Conservation (phyloP, 2,797 vertebrate genomes). For the Crax fasciolata region DNA sequence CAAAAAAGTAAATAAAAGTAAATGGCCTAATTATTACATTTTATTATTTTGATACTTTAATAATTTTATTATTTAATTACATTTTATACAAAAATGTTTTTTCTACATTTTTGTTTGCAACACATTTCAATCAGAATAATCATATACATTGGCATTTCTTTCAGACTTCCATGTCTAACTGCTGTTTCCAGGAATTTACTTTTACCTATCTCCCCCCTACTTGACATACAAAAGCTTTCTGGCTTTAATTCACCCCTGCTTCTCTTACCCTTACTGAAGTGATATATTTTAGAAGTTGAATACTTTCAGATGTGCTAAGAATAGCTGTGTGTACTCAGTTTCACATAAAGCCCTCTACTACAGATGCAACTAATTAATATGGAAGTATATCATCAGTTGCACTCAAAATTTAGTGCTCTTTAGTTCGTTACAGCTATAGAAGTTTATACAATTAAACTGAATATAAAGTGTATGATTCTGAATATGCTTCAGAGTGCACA, state of each 20-base stretch:
- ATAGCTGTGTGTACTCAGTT: background rate
- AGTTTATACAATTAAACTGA: background rate
- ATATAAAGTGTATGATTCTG: background rate
- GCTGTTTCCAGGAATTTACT: background rate
- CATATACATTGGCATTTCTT: background rate
- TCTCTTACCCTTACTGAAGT: background rate
- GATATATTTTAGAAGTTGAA: background rate
- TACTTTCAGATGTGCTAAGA: background rate
- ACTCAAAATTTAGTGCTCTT: background rate
- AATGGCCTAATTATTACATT: background rate
- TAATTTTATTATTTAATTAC: background rate
- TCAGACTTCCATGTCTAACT: background rate
- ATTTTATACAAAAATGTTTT: background rate
- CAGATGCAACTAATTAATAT: background rate
- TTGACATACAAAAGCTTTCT: background rate
- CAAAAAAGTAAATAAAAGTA: background rate
- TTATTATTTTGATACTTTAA: too few relatives aligned
- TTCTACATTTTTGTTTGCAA: background rate
- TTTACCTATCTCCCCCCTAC: background rate
- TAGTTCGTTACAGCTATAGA: background rate
- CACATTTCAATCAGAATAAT: background rate
- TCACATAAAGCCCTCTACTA: background rate
- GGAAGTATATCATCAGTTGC: background rate
- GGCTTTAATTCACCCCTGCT: background rate
- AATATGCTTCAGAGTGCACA: background rate